Evolutionary conservation across 2,888 invertebrate genomes (phyloP), one percentile per base, ranked within the genome.

Genomic region (Caprella mutica): DNA sequence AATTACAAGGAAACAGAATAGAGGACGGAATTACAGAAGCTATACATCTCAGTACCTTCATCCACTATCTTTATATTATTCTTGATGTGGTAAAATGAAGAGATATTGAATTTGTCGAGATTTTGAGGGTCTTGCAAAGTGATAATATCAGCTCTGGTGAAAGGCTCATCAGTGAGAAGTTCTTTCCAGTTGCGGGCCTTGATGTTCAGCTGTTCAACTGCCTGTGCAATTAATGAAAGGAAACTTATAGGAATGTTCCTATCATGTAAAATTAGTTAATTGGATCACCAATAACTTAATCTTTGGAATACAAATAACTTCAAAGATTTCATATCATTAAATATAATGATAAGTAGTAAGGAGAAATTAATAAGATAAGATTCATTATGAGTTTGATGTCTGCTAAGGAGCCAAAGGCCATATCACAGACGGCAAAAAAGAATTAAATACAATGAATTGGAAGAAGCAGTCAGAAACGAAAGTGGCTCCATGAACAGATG

Each of bases 101-200:
- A 85, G 65, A 97, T 84, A 76, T 99, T 96, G 72, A 94, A 97
- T 73, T 98, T 98, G 33, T 81, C 80, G 64, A 94, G 78, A 72
- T 91, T 81, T 55, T 80, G 82, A 0, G 97, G 96, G 74, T 98
- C 85, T 70, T 93, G 94, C 68, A 98, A 80, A 0, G 83, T 84
- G 57, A 99, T 90, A 8, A 99, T 82, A 71, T 99, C 96, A 69
- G 80, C 84, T 65, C 90, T 80, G 14, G 80, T 77, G 72, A 97
- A 98, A 0, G 90, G 82, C 65, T 84, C 81, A 72, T 97, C 96
- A 66, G 81, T 85, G 12, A 98, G 76, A 35, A 99, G 80, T 75
- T 98, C 98, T 70, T 86, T 89, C 84, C 87, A 93, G 70, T 91
- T 91, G 68, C 86, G 86, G 1, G 86, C 82, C 74, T 96, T 98